Base-by-base conservation (phyloP, 1,140 invertebrate genomes). In the Scaptomyza graminum region DNA sequence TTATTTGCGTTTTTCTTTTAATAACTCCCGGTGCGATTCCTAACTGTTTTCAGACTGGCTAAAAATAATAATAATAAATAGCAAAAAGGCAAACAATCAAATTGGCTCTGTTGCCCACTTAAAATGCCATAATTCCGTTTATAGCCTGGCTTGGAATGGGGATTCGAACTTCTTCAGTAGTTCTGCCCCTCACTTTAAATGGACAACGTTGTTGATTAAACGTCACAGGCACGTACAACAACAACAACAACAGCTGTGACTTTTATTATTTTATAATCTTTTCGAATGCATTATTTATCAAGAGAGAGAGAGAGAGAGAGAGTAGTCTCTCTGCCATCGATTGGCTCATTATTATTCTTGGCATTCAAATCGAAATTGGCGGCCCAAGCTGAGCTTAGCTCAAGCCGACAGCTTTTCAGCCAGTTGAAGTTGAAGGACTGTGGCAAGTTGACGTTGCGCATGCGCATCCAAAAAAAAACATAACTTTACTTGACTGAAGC, bases 371-470 rank as follows among this genome's bases (percentile, higher is more conserved):
- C 50, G 63, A 44, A 46, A 31, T 60, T 70, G 67, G 67, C 62
- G 75, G 65, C 75, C 75, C 76, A 69, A 76, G 59, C 51, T 31
- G 37, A 62, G 62, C 73, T 52, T 59, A 70, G 70, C 67, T 49
- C 60, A 31, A 31, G 1, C 28, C 28, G 28, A 31, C 28, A 81
- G 82, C 78, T 80, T 68, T 22, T 82, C 49, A 76, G 63, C 69
- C 69, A 85, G 82, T 85, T 68, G 78, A 87, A 87, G 83, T 85
- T 87, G 78, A 85, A 85, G 82, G 82, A 85, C 83, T 85, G 82
- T 87, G 70, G 74, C 70, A 87, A 75, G 60, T 82, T 85, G 82
- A 85, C 82, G 81, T 71, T 78, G 66, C 82, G 78, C 82, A 78
- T 82, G 82, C 74, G 69, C 77, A 75, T 39, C 56, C 11, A 25